Evolutionary conservation across 1,140 invertebrate species (phyloP).

Genomic region (Drosophila nebulosa): DNA sequence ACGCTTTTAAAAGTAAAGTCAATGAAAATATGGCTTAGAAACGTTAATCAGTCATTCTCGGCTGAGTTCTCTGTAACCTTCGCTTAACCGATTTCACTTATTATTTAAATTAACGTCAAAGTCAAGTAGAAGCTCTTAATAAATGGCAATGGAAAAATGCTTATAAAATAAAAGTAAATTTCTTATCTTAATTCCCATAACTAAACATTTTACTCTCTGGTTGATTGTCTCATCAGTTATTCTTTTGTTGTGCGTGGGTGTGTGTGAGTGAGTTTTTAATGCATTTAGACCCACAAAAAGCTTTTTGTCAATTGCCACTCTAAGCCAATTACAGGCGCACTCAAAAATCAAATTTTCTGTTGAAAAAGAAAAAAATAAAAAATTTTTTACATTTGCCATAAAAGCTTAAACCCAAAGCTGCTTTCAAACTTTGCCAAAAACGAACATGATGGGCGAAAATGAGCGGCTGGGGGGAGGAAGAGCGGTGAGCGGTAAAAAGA

Average conservation of each 20-base stretch:
- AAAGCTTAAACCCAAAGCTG: constrained; percentile 6
- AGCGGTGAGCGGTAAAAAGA: constrained; percentile 45
- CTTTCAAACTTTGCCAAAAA: constrained; percentile 1
- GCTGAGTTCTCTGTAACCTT: no score
- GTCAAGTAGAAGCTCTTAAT: no score
- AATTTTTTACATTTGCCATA: constrained; percentile 1
- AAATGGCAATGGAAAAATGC: not conserved
- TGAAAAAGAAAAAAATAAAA: not conserved
- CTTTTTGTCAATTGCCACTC: constrained; percentile 2
- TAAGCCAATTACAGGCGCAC: constrained; percentile 9
- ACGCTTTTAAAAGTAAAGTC: no score
- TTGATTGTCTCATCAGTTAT: not conserved
- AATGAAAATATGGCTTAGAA: no score
- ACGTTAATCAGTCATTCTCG: no score
- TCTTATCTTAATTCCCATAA: not conserved
- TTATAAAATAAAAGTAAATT: not conserved
- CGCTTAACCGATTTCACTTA: no score
- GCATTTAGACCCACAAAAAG: not conserved
- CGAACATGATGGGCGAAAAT: not conserved
- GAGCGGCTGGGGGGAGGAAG: no score
- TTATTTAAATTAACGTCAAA: no score
- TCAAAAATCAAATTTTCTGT: constrained; percentile 1
- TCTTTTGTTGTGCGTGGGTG: not conserved
- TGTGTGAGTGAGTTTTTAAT: not conserved
- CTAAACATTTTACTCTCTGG: not conserved